phyloP scores from a whole-genome alignment of 2,797 vertebrate species.

The Odontamblyopus lacepedii region DNA sequence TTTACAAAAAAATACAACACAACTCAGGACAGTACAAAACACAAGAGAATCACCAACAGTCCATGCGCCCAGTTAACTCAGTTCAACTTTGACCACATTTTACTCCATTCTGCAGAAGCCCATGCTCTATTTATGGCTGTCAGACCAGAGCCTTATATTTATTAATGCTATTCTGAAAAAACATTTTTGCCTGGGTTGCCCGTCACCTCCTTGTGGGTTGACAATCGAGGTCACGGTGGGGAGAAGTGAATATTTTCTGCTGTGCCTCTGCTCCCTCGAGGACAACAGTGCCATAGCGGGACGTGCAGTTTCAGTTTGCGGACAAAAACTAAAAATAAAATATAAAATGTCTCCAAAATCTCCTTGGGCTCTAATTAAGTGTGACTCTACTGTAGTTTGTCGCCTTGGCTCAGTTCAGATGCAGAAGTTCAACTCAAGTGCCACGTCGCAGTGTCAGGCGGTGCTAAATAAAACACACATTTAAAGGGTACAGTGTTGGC shows the following conservation, averaged over 20 bases:
- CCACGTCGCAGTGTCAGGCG: slow-evolving; percentile 14
- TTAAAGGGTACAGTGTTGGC: neutral
- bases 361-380: slow-evolving; percentile 40
- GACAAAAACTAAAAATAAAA: neutral
- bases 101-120: neutral
- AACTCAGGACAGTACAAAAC: neutral
- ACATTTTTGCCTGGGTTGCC: slow-evolving; percentile 1
- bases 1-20: neutral
- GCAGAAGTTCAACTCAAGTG: slow-evolving; percentile 22
- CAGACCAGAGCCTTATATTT: neutral
- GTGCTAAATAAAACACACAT: slow-evolving; percentile 14
- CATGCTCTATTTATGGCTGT: neutral
- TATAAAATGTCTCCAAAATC: neutral
- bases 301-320: neutral
- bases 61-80: neutral
- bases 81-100: neutral
- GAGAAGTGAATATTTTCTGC: slow-evolving; percentile 32
- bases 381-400: slow-evolving; percentile 17
- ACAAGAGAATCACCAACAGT: neutral
- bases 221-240: slow-evolving; percentile 32
- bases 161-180: slow-evolving; percentile 12
- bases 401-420: slow-evolving; percentile 13
- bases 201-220: neutral
- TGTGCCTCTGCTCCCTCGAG: slow-evolving; percentile 14
- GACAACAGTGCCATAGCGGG: slow-evolving; percentile 6